Evolutionary conservation across 2,888 invertebrate genomes (phyloP), one percentile per base, ranked within the genome.

Genomic region (Latrodectus hesperus): DNA sequence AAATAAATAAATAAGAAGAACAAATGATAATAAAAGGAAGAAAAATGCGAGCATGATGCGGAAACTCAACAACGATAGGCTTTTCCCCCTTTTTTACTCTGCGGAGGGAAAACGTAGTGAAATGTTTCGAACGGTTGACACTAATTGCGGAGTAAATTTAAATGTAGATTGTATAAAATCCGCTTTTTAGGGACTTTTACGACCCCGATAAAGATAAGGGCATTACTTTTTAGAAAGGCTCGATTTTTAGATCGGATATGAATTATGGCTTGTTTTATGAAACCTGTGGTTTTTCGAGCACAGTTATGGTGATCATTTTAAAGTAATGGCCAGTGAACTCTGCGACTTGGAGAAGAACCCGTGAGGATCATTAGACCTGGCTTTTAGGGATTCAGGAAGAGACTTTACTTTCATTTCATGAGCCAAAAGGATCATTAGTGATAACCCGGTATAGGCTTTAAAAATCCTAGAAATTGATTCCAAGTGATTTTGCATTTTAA

Each of bases 61-160:
- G 83, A 75, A 82, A 16, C 73, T 38, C 55, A 26, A 49, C 22
- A 55, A 55, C 55, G 67, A 60, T 60, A 68, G 17, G 67, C n/a
- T 22, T 22, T 17, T 22, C n/a, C 38, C 38, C 38, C 22, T 22
- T n/a, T 10, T n/a, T 16, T 55, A 14, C 74, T 74, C 49, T 22
- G 16, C 14, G 38, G 73, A 52, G 65, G 38, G 82, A 78, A 84
- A 84, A 84, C 77, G 65, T 77, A 84, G 72, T 72, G 77, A 72
- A 84, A 84, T 26, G 65, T 77, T 77, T 84, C 68, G 76, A 77
- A 67, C 71, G 72, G 67, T 77, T 84, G 84, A 84, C 84, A 84
- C 84, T 84, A 84, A 84, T 84, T 84, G 84, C 74, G 52, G 38
- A 78, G 68, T 84, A 77, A 84, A 84, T 84, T 84, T 84, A 84